These are phyloP conservation scores for Drosophila fuyamai DNA, from an alignment of 1,140 invertebrate species.

Conservation along the genomic window DNA sequence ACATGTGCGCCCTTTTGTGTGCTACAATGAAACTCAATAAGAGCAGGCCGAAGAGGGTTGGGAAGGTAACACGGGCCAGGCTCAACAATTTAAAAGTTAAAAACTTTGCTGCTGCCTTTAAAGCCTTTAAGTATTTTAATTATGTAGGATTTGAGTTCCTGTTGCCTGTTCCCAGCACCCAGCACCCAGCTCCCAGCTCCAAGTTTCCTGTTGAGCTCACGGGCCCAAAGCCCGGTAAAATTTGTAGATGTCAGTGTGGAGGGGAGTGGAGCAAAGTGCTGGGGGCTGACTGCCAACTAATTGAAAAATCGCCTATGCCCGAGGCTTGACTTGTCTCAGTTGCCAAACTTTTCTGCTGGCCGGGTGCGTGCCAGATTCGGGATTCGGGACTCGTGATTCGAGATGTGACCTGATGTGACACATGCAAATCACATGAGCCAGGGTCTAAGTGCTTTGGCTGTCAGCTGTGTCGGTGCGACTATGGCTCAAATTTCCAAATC, in stretches of 20 bases:
- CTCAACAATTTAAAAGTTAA: constrained; percentile 75
- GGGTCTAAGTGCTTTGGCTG: constrained; percentile 39
- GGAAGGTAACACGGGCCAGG: constrained; percentile 34
- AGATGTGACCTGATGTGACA: constrained; percentile 68
- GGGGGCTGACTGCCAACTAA: constrained; percentile 52
- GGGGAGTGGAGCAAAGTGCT: background rate
- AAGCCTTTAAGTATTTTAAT: constrained; percentile 83
- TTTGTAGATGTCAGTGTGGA: constrained; percentile 62
- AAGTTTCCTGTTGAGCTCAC: constrained; percentile 11
- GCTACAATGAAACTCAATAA: constrained; percentile 45
- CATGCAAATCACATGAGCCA: constrained; percentile 69
- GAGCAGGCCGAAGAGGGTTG: background rate
- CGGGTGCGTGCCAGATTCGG: constrained; percentile 2
- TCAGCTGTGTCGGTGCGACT: constrained; percentile 6
- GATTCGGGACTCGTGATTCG: constrained; percentile 20
- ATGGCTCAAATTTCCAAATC: constrained; percentile 23
- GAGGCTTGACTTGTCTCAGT: constrained; percentile 33
- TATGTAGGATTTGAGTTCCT: constrained; percentile 75
- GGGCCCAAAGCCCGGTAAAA: constrained; percentile 60
- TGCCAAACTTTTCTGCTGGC: constrained; percentile 14
- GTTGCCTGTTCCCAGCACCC: constrained; percentile 24
- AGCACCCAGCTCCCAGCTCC: background rate
- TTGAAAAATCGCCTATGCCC: constrained; percentile 78
- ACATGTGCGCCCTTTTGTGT: constrained; percentile 68
- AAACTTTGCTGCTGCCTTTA: constrained; percentile 73